These are phyloP conservation scores for Jordanella pulchra DNA, from an alignment of 2,797 vertebrate species.

Conservation along the genomic window DNA sequence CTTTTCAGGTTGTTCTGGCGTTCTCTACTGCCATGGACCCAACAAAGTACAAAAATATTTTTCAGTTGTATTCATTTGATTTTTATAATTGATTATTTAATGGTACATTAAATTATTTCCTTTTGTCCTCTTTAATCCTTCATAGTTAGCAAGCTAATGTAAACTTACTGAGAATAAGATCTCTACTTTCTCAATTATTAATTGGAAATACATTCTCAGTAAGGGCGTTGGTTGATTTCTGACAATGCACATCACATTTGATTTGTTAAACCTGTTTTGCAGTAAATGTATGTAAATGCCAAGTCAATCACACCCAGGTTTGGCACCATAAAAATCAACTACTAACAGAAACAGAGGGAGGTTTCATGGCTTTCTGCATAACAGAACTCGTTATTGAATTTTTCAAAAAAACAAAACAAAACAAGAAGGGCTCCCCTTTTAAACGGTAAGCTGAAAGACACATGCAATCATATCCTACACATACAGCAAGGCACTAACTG, in stretches of 20 bases:
- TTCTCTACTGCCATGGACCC: no score
- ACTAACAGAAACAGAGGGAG: background rate
- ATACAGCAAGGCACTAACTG: no score
- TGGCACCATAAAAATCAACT: background rate
- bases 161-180: no score
- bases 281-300: no score
- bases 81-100: no score
- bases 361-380: background rate
- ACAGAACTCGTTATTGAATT: background rate
- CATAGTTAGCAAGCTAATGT: no score
- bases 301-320: background rate
- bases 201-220: background rate
- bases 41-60: no score
- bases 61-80: no score
- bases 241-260: background rate
- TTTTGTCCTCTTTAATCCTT: no score
- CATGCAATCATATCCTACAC: background rate
- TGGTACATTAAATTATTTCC: no score
- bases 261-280: conserved; percentile 3
- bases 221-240: background rate
- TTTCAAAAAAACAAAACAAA: background rate
- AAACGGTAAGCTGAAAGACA: background rate
- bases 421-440: background rate
- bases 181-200: background rate
- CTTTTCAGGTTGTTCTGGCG: no score